Conservation (phyloP, 2,888 invertebrate genomes). For the Argynnis bischoffii region DNA sequence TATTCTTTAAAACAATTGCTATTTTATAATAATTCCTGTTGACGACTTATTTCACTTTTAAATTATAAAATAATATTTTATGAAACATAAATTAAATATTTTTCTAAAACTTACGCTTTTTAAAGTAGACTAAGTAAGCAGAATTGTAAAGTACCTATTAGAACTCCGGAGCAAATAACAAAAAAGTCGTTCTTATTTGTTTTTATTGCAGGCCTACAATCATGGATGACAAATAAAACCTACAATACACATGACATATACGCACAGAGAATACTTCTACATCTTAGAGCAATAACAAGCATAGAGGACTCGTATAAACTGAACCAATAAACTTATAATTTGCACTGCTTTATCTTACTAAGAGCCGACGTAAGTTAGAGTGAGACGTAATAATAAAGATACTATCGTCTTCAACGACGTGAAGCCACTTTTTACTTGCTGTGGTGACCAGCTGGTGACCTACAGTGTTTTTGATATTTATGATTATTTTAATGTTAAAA, state of each 20-base stretch:
- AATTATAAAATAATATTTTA: background rate
- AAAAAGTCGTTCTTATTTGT: constrained; percentile 17
- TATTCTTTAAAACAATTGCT: constrained; percentile 10
- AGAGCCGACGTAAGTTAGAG: no score
- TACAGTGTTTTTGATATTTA: no score
- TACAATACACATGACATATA: constrained; percentile 9
- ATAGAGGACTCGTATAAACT: no score
- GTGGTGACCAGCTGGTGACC: no score
- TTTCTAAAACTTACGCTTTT: constrained; percentile 5
- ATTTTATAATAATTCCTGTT: constrained; percentile 1
- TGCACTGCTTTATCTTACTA: no score
- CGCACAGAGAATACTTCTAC: background rate
- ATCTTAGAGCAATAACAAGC: no score
- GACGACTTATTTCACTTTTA: background rate
- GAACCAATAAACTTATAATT: no score
- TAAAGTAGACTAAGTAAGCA: background rate
- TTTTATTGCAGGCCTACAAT: constrained; percentile 10
- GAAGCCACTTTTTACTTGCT: no score
- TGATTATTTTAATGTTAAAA: no score
- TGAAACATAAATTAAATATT: background rate
- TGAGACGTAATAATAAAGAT: no score
- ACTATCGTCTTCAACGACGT: no score
- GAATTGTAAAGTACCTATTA: constrained; percentile 3
- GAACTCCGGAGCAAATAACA: constrained; percentile 3
- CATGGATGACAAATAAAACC: background rate